Base-by-base conservation (phyloP, 2,113 vertebrate species). In the Gorilla gorilla region DNA sequence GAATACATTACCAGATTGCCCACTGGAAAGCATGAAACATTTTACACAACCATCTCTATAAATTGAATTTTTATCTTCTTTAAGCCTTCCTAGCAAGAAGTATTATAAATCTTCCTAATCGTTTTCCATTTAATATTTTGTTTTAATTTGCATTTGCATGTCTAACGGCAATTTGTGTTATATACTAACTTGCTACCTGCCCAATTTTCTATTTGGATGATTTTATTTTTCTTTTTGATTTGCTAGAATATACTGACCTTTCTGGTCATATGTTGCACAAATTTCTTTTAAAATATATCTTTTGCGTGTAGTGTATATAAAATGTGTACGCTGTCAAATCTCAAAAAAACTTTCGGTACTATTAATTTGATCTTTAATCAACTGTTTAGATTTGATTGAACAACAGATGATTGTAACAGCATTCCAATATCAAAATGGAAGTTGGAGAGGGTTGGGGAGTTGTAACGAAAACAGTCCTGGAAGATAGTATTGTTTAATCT, bases 361-460 rank as follows among this genome's bases (percentile, higher is more conserved):
- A 6, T 81, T 84, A 80, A 81, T 93, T 52, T 88, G 6, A 64
- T 80, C 22, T 85, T 86, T 91, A 89, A 43, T 93, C 45, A 84
- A 45, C 18, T 90, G 20, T 76, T 87, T 84, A 93, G 52, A 80
- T 70, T 20, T 66, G 35, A 5, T 38, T 57, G 38, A 95, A 89
- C 20, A 96, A 73, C 64, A 86, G 43, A 48, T 59, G 6, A 85
- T 81, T 22, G 16, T 59, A 93, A 45, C 35, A 90, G 35, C 61
- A 95, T 79, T 86, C 3, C 30, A 68, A 38, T 92, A 76, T 78
- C 38, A 97, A 92, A 97, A 66, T 66, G 59, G 45, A 96, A 86
- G 11, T 59, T 88, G 32, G 8, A 75, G 30, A 76, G 3, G 8
- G 10, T 7, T 72, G 17, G 22, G 30, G 6, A 35, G 8, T 25